Conservation (phyloP, 1,140 invertebrate species). For the Phthorimaea operculella region DNA sequence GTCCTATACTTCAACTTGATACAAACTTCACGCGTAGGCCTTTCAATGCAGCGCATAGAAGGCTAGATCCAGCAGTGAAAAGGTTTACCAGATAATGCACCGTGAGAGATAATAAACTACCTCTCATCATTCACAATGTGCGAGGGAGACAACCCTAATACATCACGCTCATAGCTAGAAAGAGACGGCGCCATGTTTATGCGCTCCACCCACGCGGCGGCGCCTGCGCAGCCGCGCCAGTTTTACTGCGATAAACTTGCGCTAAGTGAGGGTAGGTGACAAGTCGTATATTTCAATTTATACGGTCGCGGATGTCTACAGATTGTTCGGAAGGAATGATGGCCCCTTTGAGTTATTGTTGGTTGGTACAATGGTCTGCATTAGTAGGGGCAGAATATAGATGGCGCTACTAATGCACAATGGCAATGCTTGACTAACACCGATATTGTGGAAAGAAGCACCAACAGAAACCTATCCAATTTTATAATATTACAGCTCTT, state of each 20-base stretch:
- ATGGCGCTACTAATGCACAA: not conserved
- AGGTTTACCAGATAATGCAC: constrained; percentile 2
- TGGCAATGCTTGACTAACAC: no score
- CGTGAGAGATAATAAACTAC: constrained; percentile 11
- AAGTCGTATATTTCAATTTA: constrained; percentile 39
- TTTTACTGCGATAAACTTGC: constrained; percentile 37
- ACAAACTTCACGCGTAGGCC: not conserved
- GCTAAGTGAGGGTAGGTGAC: constrained; percentile 26
- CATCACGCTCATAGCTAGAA: constrained; percentile 11
- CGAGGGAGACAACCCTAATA: constrained; percentile 7
- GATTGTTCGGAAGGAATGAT: not conserved
- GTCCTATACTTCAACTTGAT: no score
- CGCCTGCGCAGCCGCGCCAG: constrained; percentile 32
- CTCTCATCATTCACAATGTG: constrained; percentile 17
- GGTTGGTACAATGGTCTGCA: not conserved
- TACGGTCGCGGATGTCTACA: constrained; percentile 4
- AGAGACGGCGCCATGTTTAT: constrained; percentile 28
- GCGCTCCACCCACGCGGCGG: constrained; percentile 25
- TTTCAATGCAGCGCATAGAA: not conserved
- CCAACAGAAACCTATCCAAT: no score
- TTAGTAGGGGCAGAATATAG: not conserved
- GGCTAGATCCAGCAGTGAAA: not conserved
- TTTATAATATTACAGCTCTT: no score
- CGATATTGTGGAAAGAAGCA: no score
- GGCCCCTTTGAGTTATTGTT: not conserved